Base-by-base conservation (phyloP, 2,888 invertebrate species). In the Eulithis prunata region DNA sequence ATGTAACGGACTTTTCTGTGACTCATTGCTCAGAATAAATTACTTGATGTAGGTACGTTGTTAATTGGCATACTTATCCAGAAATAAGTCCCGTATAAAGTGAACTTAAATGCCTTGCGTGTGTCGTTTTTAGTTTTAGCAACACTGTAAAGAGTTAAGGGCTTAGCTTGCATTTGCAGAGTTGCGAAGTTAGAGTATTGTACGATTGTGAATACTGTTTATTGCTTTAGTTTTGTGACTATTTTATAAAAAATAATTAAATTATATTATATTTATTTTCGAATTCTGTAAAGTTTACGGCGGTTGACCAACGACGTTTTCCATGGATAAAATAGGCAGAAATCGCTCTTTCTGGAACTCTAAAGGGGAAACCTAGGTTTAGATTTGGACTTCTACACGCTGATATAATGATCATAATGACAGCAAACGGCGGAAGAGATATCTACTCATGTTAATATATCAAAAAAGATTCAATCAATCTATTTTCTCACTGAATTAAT, bases 1-100 rank as follows among this genome's bases (percentile, higher is more conserved):
- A 89, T 89, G 91, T 90, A 91, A 90, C 91, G 83, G 88, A 90
- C 91, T 92, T 91, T 91, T 89, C 89, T 81, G 81, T 89, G 90
- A 90, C 83, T 92, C 92, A 91, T 88, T 87, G 91, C 90, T 86
- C 84, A 84, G 88, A 90, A 91, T 91, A 90, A 88, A 90, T 87
- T 86, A 85, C 89, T 87, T 90, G 90, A 91, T 91, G 89, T 86
- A 88, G 81, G 86, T 21, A 89, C 86, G 87, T 86, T 84, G 90
- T 90, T 92, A 92, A 92, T 92, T 92, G 92, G 90, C 86, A 85
- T 86, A 84, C 88, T 89, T 85, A 85, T 84, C 85, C 86, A 79
- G 77, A 86, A 89, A 91, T 91, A 90, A 85, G 82, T 79, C 80
- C 73, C 78, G 76, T 78, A 78, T 82, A 81, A 82, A 81, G 76